Evolutionary conservation across 2,113 vertebrate species (phyloP), one percentile per base, ranked within the genome.

Genomic region (Heptranchias perlo): DNA sequence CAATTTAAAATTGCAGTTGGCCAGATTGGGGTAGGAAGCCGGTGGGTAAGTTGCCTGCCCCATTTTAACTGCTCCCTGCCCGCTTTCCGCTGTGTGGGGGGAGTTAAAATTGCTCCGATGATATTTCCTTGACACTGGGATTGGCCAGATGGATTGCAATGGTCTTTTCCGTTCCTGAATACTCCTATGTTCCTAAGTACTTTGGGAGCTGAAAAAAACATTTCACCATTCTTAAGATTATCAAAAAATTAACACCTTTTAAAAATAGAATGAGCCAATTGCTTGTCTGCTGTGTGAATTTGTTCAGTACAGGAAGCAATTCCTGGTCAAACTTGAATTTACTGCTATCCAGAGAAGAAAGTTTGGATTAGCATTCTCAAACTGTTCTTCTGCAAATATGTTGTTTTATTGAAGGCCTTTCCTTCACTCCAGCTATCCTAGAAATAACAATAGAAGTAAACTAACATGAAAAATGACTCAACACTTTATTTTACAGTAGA

Each of bases 401-500:
- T 35, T 87, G 84, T 49, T 87, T 87, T 89, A 54, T 62, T 93
- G 54, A 93, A 39, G 62, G 87, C 87, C 52, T 93, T 62, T 93
- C 54, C 61, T 93, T 93, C 58, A 62, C 89, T 93, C 35, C 87
- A 58, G 10, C 49, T 93, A 62, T 35, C 58, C 39, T n/a, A 39
- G 58, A 62, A 62, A 91, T 91, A 58, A 62, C 89, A 91, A 54
- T 62, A 35, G 16, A 62, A 62, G 89, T 93, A 62, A 93, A 93
- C n/a, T 6, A n/a, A 93, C 61, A 93, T 61, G 54, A 92, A 92
- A n/a, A 92, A 61, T 92, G 31, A 92, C 35, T 92, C 89, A 92
- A 54, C 35, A n/a, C 54, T 82, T 58, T 62, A 92, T 92, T 92
- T 92, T 92, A 89, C 58, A 92, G 89, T 18, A 93, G 89, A 62